Base-by-base conservation (phyloP, 1,140 invertebrate genomes). In the Daktulosphaira vitifoliae region DNA sequence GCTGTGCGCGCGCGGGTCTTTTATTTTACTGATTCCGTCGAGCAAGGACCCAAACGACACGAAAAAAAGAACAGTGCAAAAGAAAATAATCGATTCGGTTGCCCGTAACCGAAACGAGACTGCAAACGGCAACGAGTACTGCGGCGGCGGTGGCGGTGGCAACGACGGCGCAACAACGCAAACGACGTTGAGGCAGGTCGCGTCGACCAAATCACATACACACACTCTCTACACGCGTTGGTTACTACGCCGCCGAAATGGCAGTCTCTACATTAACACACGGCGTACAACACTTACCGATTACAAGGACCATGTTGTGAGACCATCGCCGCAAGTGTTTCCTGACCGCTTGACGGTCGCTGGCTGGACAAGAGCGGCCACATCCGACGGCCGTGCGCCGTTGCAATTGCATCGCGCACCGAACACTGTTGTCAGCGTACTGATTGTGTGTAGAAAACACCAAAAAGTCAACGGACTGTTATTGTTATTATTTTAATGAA, bases 251-350 rank as follows among this genome's bases (percentile, higher is more conserved):
- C 15, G 0, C 3, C 22, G 48, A 2, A 16, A n/a, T 50, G n/a
- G n/a, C 15, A 8, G 8, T n/a, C 25, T 26, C 15, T 29, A 8
- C 5, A 37, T 7, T 37, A 37, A 37, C 5, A 37, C 33, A 13
- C 33, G 6, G 33, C 13, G 33, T 39, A 44, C 39, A n/a, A 44
- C 37, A 44, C 53, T 59, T 59, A 59, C 53, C 53, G 37, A 59
- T 59, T 37, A 59, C 25, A 22, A 59, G 22, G 22, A 59, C 53
- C 53, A 59, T 59, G 53, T 59, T 59, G 38, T 59, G 53, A 2
- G 53, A 59, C 53, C 53, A 59, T n/a, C 53, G 53, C 23, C 53
- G 53, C 53, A 59, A 59, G 53, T 59, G 53, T 46, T 59, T 59
- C 22, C 39, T 42, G 23, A 59, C 39, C n/a, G 53, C 53, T 2